Conservation (phyloP, 2,797 vertebrate genomes). For the Periophthalmus magnuspinnatus region DNA sequence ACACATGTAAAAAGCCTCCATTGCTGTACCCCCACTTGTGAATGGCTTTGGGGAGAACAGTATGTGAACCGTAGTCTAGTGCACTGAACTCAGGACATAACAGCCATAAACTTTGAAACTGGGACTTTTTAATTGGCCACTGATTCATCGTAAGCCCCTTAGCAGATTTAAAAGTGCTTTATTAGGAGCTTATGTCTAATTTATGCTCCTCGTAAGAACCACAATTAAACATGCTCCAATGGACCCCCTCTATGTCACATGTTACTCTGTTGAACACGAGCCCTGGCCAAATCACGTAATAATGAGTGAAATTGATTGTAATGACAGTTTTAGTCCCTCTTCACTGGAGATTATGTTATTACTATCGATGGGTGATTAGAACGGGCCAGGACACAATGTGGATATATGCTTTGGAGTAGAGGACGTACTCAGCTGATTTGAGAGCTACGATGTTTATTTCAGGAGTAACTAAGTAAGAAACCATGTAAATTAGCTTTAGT, state of each 20-base stretch:
- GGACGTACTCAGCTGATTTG: background rate
- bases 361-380: background rate
- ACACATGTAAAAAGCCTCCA: conserved; percentile 10
- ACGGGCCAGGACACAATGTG: background rate
- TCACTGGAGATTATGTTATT: conserved; percentile 3
- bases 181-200: conserved; percentile 8
- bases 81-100: conserved; percentile 23
- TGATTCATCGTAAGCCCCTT: background rate
- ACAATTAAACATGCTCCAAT: conserved; percentile 1
- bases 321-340: conserved; percentile 2
- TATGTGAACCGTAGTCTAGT: conserved; percentile 22
- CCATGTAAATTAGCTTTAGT: too few relatives aligned
- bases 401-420: background rate
- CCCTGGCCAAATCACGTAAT: background rate
- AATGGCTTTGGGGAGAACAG: conserved; percentile 15
- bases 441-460: background rate
- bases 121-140: conserved; percentile 24
- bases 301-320: background rate
- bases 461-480: background rate
- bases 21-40: conserved; percentile 3
- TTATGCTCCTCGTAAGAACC: conserved; percentile 9
- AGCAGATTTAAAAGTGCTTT: conserved; percentile 11
- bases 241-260: background rate
- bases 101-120: conserved; percentile 32
- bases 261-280: background rate